Evolutionary conservation across 2,888 invertebrate species (phyloP), one percentile per base, ranked within the genome.

Genomic region (Choreutis nemorana): DNA sequence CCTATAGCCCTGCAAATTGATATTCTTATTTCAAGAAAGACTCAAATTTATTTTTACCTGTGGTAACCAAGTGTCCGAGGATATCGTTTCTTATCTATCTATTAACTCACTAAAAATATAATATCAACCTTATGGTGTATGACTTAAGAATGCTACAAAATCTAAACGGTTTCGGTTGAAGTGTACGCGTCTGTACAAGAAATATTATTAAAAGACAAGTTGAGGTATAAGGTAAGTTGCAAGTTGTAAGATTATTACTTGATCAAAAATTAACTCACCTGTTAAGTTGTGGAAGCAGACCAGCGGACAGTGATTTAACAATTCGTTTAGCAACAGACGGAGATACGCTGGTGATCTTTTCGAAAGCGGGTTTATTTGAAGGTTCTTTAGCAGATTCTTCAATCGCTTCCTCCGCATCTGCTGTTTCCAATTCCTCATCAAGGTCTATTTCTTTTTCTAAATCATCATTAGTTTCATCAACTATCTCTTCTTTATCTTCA

Each of bases 261-360:
- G n/a, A n/a, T n/a, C n/a, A n/a, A n/a, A n/a, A n/a, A n/a, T n/a
- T n/a, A 20, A 45, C 67, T 59, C 47, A 81, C 55, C 86, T 84
- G 55, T 93, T 88, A 1, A 97, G 67, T 35, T 91, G 88, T 1
- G 94, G 94, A 36, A 97, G 64, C 9, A 97, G 71, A 24, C 85
- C 83, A 13, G 81, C 81, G 4, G 87, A 81, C 32, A 94, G 85
- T 5, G 83, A 83, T 30, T 83, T 78, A 29, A 93, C 85, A 3
- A 96, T 87, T 46, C 86, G 83, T 29, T 86, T 89, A 7, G 93
- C 91, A 14, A 87, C 85, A 12, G 86, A 86, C 4, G 84, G 85
- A 2, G 87, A 84, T 3, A 92, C 77, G 24, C 81, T 55, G 1
- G 81, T 79, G 23, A 81, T 55, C 45, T 79, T 66, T 36, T 72